Evolutionary conservation across 2,797 vertebrate species (phyloP).

Genomic region (Anguilla obscura): DNA sequence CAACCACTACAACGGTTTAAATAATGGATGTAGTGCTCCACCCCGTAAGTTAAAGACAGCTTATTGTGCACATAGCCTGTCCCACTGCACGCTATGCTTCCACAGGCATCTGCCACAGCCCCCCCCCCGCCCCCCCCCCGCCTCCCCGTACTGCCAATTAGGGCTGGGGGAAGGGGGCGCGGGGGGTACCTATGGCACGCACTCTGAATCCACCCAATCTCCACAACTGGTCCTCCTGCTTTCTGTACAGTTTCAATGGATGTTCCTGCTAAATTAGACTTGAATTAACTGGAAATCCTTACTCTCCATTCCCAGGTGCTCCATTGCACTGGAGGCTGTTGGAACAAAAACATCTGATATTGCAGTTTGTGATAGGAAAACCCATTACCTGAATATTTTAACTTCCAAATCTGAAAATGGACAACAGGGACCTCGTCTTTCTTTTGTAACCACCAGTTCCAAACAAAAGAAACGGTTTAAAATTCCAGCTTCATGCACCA

Average conservation of each 20-base stretch:
- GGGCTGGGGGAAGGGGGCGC: neutral
- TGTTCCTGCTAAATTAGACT: slow-evolving; percentile 23
- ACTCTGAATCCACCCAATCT: neutral
- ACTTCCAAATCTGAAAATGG: neutral
- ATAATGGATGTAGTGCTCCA: slow-evolving; percentile 7
- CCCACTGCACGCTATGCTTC: slow-evolving; percentile 32
- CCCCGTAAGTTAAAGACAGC: slow-evolving; percentile 16
- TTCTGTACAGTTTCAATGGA: neutral
- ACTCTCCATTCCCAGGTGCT: neutral
- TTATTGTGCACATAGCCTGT: slow-evolving; percentile 6
- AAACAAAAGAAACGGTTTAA: slow-evolving; percentile 6
- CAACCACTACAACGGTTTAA: neutral
- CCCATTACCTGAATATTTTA: neutral
- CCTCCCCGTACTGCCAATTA: neutral
- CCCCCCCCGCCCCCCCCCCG: neutral
- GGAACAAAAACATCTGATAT: neutral
- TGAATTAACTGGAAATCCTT: neutral
- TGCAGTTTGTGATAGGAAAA: neutral
- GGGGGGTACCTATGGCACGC: slow-evolving; percentile 23
- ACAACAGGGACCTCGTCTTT: slow-evolving; percentile 1
- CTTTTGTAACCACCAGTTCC: neutral
- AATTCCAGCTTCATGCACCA: slow-evolving; percentile 19
- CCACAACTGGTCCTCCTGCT: neutral
- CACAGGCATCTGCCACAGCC: slow-evolving; percentile 5
- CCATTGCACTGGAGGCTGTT: slow-evolving; percentile 18